Conservation (phyloP, 2,113 vertebrate species). For the Cisticola juncidis region DNA sequence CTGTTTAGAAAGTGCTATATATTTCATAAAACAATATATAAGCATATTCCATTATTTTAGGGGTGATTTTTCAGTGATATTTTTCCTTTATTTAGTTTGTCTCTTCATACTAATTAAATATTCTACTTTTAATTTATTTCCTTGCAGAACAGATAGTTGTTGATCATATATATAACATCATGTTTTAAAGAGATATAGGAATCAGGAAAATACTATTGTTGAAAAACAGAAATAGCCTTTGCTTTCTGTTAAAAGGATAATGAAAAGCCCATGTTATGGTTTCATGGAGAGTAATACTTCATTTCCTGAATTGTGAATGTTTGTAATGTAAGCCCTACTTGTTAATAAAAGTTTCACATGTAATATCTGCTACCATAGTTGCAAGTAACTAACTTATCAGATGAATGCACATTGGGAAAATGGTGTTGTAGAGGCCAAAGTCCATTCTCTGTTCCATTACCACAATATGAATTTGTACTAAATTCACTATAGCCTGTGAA, state of each 20-base stretch:
- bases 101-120: neutral
- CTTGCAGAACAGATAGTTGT: neutral
- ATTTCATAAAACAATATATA: neutral
- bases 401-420: neutral
- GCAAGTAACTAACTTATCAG: neutral
- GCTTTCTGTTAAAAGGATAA: neutral
- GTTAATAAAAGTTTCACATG: neutral
- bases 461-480: neutral
- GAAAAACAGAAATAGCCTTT: neutral
- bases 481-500: neutral
- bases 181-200: neutral
- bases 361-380: neutral
- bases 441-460: neutral
- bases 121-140: neutral
- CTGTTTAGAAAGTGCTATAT: neutral
- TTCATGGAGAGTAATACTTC: neutral
- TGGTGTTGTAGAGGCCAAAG: neutral
- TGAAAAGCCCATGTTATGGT: neutral
- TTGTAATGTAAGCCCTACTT: neutral
- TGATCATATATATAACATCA: neutral
- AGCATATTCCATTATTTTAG: neutral
- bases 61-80: neutral
- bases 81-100: neutral
- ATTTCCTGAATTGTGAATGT: neutral
- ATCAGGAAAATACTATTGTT: neutral